phyloP scores from a whole-genome alignment of 1,140 invertebrate species.

The Drosophila persimilis region DNA sequence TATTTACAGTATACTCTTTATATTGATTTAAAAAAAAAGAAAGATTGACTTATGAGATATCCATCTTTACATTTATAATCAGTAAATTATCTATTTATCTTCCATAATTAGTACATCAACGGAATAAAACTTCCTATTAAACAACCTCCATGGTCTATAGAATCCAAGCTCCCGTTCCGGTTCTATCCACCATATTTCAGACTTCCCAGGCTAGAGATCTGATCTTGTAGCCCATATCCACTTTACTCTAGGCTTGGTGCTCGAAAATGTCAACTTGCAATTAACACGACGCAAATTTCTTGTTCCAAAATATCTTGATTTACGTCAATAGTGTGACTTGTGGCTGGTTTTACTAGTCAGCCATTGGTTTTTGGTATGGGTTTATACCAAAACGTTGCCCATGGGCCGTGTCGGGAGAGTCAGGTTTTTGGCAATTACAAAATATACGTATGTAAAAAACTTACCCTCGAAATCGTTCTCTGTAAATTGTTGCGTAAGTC shows the following conservation, averaged over 20 bases:
- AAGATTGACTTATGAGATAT: too few species aligned
- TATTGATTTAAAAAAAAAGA: too few species aligned
- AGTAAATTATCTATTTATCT: too few species aligned
- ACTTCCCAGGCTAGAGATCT: slow-evolving; percentile 7
- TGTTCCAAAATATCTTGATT: slow-evolving; percentile 10
- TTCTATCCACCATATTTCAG: slow-evolving; percentile 4
- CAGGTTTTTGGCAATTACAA: slow-evolving; percentile 29
- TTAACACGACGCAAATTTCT: slow-evolving; percentile 50
- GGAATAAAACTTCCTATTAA: neutral
- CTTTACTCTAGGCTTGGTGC: slow-evolving; percentile 13
- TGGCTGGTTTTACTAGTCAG: slow-evolving; percentile 38
- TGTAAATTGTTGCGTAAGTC: slow-evolving; percentile 89
- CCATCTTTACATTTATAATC: too few species aligned
- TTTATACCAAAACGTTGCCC: slow-evolving; percentile 5
- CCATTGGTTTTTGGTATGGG: slow-evolving; percentile 7
- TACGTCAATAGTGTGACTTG: slow-evolving; percentile 32
- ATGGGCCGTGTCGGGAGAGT: neutral
- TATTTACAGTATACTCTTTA: too few species aligned
- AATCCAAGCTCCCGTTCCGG: slow-evolving; percentile 7
- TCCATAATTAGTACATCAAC: too few species aligned
- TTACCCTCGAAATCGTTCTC: slow-evolving; percentile 94
- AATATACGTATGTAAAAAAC: slow-evolving; percentile 9
- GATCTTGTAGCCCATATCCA: slow-evolving; percentile 11
- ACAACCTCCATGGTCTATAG: neutral
- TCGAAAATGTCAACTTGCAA: slow-evolving; percentile 33